These are phyloP conservation scores for Gambelia wislizenii DNA, from an alignment of 2,797 vertebrate genomes.

Conservation along the genomic window DNA sequence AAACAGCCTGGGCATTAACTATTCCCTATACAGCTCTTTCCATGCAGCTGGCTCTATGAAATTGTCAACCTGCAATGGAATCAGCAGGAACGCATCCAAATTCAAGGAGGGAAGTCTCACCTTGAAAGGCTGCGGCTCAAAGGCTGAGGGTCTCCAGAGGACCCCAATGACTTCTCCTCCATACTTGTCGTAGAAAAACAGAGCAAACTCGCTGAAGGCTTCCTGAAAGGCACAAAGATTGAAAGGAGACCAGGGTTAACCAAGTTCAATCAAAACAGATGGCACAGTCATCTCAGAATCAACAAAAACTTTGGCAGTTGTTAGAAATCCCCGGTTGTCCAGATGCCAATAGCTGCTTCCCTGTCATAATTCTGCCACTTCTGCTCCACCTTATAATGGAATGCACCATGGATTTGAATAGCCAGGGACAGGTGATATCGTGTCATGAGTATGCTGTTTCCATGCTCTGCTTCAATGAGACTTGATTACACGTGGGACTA, in stretches of 20 bases:
- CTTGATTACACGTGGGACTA: neutral
- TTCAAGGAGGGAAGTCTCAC: slow-evolving; percentile 71
- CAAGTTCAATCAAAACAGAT: neutral
- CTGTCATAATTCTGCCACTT: neutral
- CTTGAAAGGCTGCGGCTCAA: slow-evolving; percentile 89
- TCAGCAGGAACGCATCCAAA: fast-evolving
- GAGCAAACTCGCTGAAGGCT: slow-evolving; percentile 88
- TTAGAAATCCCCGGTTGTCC: neutral
- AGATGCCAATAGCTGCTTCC: neutral
- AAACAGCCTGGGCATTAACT: neutral
- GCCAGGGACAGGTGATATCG: neutral
- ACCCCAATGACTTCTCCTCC: slow-evolving; percentile 92
- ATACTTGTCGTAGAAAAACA: slow-evolving; percentile 94
- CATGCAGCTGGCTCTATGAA: neutral
- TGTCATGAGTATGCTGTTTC: neutral
- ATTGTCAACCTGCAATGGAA: neutral
- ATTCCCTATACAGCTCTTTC: neutral
- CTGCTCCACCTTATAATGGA: neutral
- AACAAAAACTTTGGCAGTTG: too few relatives aligned
- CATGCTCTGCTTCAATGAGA: neutral
- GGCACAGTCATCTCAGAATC: neutral
- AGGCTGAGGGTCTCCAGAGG: slow-evolving; percentile 95
- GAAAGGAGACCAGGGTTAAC: neutral
- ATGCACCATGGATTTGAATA: neutral
- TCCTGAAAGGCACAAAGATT: slow-evolving; percentile 78